phyloP scores from a whole-genome alignment of 1,140 invertebrate species.

The Danaus plexippus region DNA sequence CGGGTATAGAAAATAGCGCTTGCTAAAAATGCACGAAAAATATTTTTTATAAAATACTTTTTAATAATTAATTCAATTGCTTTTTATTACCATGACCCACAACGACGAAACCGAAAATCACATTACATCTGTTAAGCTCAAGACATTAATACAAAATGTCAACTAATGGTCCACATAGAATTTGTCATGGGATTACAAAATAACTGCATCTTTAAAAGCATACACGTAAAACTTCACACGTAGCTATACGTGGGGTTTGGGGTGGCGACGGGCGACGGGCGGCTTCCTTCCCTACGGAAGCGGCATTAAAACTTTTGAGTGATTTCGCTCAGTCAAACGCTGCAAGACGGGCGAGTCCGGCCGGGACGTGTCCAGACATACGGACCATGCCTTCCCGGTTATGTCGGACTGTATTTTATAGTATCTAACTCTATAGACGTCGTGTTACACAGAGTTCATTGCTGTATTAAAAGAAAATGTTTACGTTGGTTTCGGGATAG shows the following conservation, averaged over 20 bases:
- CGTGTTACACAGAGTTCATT: too few relatives aligned
- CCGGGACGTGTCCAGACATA: slow-evolving; percentile 29
- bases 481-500: too few relatives aligned
- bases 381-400: slow-evolving; percentile 23
- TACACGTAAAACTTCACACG: slow-evolving; percentile 30
- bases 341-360: slow-evolving; percentile 53
- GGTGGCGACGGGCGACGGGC: slow-evolving; percentile 24
- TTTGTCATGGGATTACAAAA: slow-evolving; percentile 7
- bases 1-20: too few relatives aligned
- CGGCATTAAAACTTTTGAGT: slow-evolving; percentile 70
- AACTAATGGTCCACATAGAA: not conserved
- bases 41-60: too few relatives aligned
- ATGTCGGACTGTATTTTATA: slow-evolving; percentile 11
- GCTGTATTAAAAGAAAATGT: too few relatives aligned
- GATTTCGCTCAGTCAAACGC: slow-evolving; percentile 68
- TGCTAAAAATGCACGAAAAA: too few relatives aligned
- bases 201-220: slow-evolving; percentile 23
- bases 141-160: too few relatives aligned
- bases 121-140: too few relatives aligned
- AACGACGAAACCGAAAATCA: too few relatives aligned
- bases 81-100: too few relatives aligned
- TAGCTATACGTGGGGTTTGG: slow-evolving; percentile 15
- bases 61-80: too few relatives aligned
- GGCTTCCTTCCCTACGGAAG: slow-evolving; percentile 53
- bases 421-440: slow-evolving; percentile 8